Evolutionary conservation across 2,113 vertebrate genomes (phyloP), one percentile per base, ranked within the genome.

Genomic region (Cryptoleucopteryx plumbea): DNA sequence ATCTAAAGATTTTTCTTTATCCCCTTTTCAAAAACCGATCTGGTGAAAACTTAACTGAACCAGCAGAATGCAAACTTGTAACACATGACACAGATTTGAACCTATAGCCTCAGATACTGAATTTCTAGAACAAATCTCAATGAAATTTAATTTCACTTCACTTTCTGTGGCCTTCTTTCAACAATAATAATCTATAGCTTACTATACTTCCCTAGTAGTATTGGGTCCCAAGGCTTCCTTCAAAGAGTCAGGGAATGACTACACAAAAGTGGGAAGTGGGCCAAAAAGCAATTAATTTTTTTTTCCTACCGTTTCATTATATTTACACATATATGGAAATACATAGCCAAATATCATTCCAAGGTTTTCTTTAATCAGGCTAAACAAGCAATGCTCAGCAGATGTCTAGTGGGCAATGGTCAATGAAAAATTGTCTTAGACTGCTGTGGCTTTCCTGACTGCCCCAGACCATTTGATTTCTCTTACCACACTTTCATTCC

Each of bases 251-350:
- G 40, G 20, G 10, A 86, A 84, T 36, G 15, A 79, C 27, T 77
- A 23, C 31, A 70, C 3, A 82, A 55, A 92, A 94, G 68, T 43
- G 42, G 56, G 48, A 92, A 82, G 34, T 29, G 12, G 11, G 43
- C 48, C 80, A 78, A 91, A 82, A 96, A 80, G 42, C 42, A 93
- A 88, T 83, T 65, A 56, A 48, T 81, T 79, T 93, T 79, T 88
- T 38, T 93, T 66, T 4, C 15, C 43, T 68, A 70, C 48, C 21
- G 56, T 63, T 91, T 87, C 18, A 59, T 91, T 86, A 53, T 95
- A 93, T 93, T 91, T 95, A 62, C 61, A 92, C 58, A 72, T 81
- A 85, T 19, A 72, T 10, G 16, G 45, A 93, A 95, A 91, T 63
- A 82, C 40, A 72, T 12, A 84, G 70, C 40, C 61, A 91, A 94